Percentiles rank a stretch among this genome's conserved stretches.
Evolutionary conservation across 2,113 vertebrate genomes (phyloP).

Genomic region (Myotis davidii): DNA sequence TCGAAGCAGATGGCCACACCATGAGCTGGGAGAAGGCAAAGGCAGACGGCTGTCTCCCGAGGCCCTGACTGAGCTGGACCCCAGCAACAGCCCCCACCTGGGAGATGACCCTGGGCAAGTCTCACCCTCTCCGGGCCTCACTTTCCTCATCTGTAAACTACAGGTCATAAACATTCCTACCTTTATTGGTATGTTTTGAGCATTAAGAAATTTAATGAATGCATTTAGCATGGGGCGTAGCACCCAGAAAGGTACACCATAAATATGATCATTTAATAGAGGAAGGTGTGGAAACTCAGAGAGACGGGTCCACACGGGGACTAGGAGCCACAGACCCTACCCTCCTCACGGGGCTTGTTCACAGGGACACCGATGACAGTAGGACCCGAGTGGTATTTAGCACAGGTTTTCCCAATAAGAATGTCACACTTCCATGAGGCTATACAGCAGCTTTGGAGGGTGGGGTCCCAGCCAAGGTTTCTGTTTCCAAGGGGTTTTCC

Average conservation of each 20-base stretch:
- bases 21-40: neutral
- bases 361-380: neutral
- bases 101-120: neutral
- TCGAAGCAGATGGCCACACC: accelerated
- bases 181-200: accelerated
- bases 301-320: neutral
- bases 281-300: accelerated
- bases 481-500: neutral
- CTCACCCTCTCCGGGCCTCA: neutral
- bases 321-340: neutral
- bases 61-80: too few relatives aligned
- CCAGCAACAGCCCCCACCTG: neutral
- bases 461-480: neutral
- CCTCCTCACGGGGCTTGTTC: neutral
- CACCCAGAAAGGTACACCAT: neutral
- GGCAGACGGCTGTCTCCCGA: neutral
- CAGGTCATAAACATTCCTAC: too few relatives aligned
- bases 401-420: neutral
- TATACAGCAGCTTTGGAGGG: accelerated
- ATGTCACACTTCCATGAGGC: too few relatives aligned
- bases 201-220: neutral
- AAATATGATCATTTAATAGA: accelerated
- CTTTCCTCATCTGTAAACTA: neutral
- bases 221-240: accelerated
- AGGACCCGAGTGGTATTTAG: accelerated